Conservation (phyloP, 2,113 vertebrate genomes). For the Podarcis muralis region DNA sequence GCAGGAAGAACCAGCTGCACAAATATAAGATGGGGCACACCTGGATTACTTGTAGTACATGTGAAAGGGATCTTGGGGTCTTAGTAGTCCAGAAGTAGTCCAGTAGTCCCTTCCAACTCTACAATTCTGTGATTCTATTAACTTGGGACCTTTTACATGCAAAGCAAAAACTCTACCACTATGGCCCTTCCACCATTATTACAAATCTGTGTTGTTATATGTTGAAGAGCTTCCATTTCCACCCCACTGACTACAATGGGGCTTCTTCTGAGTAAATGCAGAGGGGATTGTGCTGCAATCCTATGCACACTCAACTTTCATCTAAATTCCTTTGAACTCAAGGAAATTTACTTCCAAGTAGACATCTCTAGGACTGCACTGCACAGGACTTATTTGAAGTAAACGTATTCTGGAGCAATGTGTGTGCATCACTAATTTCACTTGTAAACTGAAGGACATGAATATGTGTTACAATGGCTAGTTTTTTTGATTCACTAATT, state of each 20-base stretch:
- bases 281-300: neutral
- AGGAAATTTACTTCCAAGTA: neutral
- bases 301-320: neutral
- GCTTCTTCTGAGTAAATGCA: neutral
- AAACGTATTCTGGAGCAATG: neutral
- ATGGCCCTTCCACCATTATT: neutral
- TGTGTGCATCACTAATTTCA: constrained; percentile 7
- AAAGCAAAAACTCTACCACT: neutral
- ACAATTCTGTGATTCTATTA: too few relatives aligned
- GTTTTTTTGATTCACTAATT: constrained; percentile 43
- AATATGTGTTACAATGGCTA: constrained; percentile 33
- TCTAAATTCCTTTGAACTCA: neutral
- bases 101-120: too few relatives aligned
- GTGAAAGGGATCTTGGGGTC: too few relatives aligned
- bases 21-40: too few relatives aligned
- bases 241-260: neutral
- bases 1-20: too few relatives aligned
- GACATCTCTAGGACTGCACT: neutral
- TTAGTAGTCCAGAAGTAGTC: too few relatives aligned
- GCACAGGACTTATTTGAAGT: neutral
- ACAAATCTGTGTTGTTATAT: neutral
- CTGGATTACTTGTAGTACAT: too few relatives aligned
- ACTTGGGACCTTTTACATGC: neutral
- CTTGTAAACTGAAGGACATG: constrained; percentile 48
- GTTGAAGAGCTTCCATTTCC: neutral